Conservation (phyloP, 2,888 invertebrate genomes). For the Liopterus haemorrhoidalis region DNA sequence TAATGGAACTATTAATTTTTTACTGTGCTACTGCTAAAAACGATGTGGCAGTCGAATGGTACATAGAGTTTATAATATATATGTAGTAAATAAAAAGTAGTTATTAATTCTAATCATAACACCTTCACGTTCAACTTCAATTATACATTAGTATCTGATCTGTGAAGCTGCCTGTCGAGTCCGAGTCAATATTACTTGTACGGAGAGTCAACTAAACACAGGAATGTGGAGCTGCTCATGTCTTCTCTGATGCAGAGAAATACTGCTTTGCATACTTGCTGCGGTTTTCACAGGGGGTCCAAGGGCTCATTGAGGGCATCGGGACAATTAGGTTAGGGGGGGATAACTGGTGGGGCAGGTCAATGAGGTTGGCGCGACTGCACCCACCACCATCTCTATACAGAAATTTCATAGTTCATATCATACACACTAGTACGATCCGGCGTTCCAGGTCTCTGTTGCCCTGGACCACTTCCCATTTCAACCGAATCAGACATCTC, state of each 20-base stretch:
- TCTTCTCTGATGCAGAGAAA: slow-evolving; percentile 43
- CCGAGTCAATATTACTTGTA: not conserved
- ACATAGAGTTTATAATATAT: slow-evolving; percentile 3
- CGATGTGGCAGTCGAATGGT: too few species aligned
- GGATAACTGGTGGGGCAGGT: too few species aligned
- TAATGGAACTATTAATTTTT: too few species aligned
- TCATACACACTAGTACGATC: slow-evolving; percentile 88
- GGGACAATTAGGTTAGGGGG: too few species aligned
- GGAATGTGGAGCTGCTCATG: slow-evolving; percentile 4
- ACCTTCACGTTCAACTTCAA: too few species aligned
- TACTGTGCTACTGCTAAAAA: too few species aligned
- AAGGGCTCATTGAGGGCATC: too few species aligned
- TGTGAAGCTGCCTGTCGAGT: not conserved
- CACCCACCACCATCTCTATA: slow-evolving; percentile 60
- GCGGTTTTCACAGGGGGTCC: slow-evolving; percentile 16
- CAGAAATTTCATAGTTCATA: slow-evolving; percentile 93
- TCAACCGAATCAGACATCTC: slow-evolving; percentile 88
- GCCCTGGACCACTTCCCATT: slow-evolving; percentile 46
- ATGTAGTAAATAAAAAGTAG: not conserved
- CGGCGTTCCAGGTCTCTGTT: slow-evolving; percentile 54
- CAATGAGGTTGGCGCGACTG: slow-evolving; percentile 41
- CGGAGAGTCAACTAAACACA: not conserved
- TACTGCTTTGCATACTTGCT: slow-evolving; percentile 38
- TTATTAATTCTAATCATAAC: slow-evolving; percentile 9
- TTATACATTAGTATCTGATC: too few species aligned